Evolutionary conservation across 2,888 invertebrate species (phyloP).

Genomic region (Xylocampa areola): DNA sequence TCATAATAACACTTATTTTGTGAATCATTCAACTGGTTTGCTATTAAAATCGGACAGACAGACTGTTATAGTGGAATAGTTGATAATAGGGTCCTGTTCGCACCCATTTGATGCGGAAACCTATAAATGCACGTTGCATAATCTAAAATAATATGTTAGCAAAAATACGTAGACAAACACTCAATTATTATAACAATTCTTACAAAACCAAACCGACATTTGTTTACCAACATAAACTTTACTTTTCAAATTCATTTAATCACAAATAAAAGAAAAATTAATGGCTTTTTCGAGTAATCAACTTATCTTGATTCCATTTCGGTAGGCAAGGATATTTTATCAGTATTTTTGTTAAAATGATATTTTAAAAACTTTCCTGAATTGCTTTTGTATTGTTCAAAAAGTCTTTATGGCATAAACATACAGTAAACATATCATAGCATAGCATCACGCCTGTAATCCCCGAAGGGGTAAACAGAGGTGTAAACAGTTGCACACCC

Average conservation of each 20-base stretch:
- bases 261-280: slow-evolving; percentile 22
- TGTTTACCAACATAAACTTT: slow-evolving; percentile 13
- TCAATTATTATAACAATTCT: background rate
- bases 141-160: background rate
- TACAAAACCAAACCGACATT: slow-evolving; percentile 7
- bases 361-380: slow-evolving; percentile 6
- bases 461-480: no score
- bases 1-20: no score
- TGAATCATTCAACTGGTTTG: no score
- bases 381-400: background rate
- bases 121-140: no score
- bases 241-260: slow-evolving; percentile 21
- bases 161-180: background rate
- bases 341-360: slow-evolving; percentile 2
- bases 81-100: no score
- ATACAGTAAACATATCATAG: no score
- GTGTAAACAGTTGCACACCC: no score
- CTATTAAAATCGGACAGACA: no score
- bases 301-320: slow-evolving; percentile 17
- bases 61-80: no score
- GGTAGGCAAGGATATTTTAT: background rate
- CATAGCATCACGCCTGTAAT: no score
- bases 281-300: slow-evolving; percentile 13
- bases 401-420: no score
- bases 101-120: no score